Evolutionary conservation across 2,797 vertebrate genomes (phyloP).

Genomic region (Leptodactylus fallax): DNA sequence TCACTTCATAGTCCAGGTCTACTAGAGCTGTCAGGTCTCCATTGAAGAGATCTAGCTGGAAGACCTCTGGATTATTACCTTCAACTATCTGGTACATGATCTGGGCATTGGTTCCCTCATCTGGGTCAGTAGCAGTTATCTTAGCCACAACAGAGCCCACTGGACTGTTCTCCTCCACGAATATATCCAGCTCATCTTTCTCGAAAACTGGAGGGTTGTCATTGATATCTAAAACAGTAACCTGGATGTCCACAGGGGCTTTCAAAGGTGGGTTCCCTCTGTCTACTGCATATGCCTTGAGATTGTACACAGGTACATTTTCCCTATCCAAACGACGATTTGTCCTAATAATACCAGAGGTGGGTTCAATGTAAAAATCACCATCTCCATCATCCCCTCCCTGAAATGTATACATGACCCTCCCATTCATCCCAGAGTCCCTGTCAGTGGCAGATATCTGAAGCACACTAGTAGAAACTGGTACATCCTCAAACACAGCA

Average conservation of each 20-base stretch:
- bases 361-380: constrained; percentile 91
- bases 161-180: constrained; percentile 90
- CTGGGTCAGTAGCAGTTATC: constrained; percentile 88
- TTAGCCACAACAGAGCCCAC: constrained; percentile 92
- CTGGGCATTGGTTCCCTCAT: constrained; percentile 94
- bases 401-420: constrained; percentile 90
- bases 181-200: constrained; percentile 89
- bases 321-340: constrained; percentile 92
- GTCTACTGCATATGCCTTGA: constrained; percentile 91
- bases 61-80: constrained; percentile 93
- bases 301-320: constrained; percentile 88
- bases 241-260: constrained; percentile 85
- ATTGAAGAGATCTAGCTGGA: constrained; percentile 92
- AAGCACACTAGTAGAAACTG: constrained; percentile 88
- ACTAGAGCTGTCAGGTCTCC: constrained; percentile 90
- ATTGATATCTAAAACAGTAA: constrained; percentile 91
- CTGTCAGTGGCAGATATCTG: constrained; percentile 92
- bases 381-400: constrained; percentile 94
- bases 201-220: constrained; percentile 97
- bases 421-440: constrained; percentile 89
- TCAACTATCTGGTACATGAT: constrained; percentile 99
- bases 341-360: constrained; percentile 92
- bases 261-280: constrained; percentile 86
- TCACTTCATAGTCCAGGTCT: constrained; percentile 94
- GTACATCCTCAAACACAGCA: constrained; percentile 88